Evolutionary conservation across 2,113 vertebrate species (phyloP).

Genomic region (Thymallus thymallus): DNA sequence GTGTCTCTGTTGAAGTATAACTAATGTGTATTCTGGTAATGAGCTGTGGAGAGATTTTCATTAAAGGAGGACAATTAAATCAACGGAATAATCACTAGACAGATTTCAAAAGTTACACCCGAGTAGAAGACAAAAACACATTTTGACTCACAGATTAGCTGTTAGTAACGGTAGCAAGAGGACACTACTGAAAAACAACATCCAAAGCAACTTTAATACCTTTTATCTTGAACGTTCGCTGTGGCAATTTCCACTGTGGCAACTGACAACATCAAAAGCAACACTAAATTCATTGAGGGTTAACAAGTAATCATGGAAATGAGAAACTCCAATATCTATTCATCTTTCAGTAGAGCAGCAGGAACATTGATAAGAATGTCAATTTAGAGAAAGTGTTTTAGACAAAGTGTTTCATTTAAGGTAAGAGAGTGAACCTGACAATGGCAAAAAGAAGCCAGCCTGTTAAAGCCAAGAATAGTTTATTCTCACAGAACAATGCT

Average conservation of each 20-base stretch:
- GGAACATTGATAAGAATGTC: neutral
- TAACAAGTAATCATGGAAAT: neutral
- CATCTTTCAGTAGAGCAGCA: neutral
- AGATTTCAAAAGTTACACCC: neutral
- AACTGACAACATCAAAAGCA: neutral
- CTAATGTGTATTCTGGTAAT: conserved; percentile 8
- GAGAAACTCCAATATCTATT: neutral
- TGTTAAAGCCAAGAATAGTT: conserved; percentile 1
- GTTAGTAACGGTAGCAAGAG: neutral
- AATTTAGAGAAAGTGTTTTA: neutral
- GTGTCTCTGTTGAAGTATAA: conserved; percentile 10
- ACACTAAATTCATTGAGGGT: neutral
- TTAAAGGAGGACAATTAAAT: conserved; percentile 15
- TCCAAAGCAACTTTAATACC: neutral
- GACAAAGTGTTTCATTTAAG: neutral
- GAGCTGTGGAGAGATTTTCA: conserved; percentile 17
- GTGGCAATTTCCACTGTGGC: neutral
- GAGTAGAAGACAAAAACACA: neutral
- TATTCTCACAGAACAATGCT: neutral
- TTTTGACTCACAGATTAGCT: neutral
- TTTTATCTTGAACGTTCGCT: neutral
- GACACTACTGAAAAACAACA: neutral
- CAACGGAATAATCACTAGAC: neutral
- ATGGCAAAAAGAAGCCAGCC: neutral
- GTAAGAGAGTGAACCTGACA: neutral